Percentiles rank a stretch among this genome's conserved stretches.
phyloP scores from a whole-genome alignment of 2,797 vertebrate genomes.

The Pyrocephalus nanus region DNA sequence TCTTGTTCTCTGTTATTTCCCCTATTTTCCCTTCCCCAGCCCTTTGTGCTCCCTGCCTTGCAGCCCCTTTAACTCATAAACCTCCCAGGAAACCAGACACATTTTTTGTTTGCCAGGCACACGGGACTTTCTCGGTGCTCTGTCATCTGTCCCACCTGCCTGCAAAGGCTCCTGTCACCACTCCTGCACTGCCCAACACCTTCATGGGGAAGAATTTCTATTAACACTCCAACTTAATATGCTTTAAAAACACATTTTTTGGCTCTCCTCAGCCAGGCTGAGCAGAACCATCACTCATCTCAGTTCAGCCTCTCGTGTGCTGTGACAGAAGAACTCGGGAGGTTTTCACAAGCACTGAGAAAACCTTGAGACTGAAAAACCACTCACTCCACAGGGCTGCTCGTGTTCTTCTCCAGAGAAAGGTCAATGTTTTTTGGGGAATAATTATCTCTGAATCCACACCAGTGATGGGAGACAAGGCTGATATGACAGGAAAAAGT shows the following conservation, averaged over 20 bases:
- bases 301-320: not conserved
- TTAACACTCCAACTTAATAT: not conserved
- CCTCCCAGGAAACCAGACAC: not conserved
- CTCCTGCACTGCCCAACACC: not conserved
- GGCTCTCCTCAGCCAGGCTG: not conserved
- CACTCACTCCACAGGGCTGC: not conserved
- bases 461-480: not conserved
- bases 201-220: not conserved
- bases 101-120: not conserved
- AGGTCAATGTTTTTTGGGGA: not conserved
- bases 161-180: not conserved
- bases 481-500: not conserved
- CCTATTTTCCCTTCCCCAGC: not conserved
- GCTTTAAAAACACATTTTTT: not conserved
- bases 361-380: not conserved
- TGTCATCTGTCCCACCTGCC: not conserved
- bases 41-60: not conserved
- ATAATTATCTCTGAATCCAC: not conserved
- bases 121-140: not conserved
- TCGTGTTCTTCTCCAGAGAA: not conserved
- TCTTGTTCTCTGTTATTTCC: not conserved
- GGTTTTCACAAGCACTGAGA: not conserved
- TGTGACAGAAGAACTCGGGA: not conserved
- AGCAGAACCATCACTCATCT: not conserved
- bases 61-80: not conserved